These are phyloP conservation scores for Colaptes auratus DNA, from an alignment of 2,113 vertebrate species.

Conservation along the genomic window DNA sequence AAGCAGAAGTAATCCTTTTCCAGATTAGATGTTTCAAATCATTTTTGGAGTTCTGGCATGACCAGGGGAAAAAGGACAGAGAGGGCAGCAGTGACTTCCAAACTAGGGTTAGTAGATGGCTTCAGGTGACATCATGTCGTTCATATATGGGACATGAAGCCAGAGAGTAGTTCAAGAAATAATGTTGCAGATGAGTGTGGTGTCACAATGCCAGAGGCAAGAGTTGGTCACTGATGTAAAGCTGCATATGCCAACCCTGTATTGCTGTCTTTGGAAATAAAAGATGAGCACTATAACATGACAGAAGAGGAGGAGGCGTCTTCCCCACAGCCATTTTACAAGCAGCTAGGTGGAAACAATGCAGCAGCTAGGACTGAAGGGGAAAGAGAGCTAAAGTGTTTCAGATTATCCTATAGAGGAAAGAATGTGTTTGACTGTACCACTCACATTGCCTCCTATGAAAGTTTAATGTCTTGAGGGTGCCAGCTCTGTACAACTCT, in stretches of 20 bases:
- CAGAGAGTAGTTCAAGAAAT: background rate
- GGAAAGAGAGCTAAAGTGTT: background rate
- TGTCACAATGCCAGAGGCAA: background rate
- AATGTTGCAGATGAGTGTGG: background rate
- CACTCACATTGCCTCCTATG: background rate
- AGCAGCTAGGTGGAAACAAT: background rate
- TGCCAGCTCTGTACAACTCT: background rate
- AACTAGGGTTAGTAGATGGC: background rate
- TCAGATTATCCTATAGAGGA: background rate
- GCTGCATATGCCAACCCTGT: background rate
- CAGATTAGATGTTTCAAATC: background rate
- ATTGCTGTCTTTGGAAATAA: background rate
- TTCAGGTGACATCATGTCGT: background rate
- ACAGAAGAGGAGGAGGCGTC: background rate
- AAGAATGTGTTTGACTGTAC: background rate
- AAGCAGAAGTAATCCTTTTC: background rate
- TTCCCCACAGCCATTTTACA: background rate
- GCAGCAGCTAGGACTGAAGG: background rate
- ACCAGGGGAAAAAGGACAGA: background rate
- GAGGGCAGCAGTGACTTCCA: background rate
- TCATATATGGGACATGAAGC: background rate
- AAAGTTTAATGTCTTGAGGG: constrained; percentile 22
- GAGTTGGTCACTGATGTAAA: background rate
- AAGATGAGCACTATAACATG: background rate
- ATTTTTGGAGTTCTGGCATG: background rate